A percentile compares a stretch with the other conserved stretches of the same genome.
Conservation (phyloP, 1,140 invertebrate genomes). For the Venturia canescens region DNA sequence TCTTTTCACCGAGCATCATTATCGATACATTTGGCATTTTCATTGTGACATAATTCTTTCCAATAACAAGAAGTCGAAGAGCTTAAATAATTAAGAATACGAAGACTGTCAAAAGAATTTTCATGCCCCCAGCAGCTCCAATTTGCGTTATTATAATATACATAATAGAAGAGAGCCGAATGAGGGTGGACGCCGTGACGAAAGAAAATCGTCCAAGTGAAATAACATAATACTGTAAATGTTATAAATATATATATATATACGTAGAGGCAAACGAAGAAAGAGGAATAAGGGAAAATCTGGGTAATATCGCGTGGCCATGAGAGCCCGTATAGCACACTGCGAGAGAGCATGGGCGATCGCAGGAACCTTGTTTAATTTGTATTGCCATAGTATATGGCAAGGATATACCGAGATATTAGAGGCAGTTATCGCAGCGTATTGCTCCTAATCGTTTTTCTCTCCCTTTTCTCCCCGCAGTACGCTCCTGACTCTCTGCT, state of each 20-base stretch:
- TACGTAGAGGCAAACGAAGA: neutral
- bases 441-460: constrained; percentile 76
- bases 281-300: constrained; percentile 52
- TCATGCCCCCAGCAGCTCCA: neutral
- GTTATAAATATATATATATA: neutral
- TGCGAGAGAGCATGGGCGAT: constrained; percentile 49
- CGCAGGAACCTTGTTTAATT: constrained; percentile 70
- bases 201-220: neutral
- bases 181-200: neutral
- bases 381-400: constrained; percentile 68
- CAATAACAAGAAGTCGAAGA: neutral
- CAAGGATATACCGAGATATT: constrained; percentile 68
- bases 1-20: too few relatives aligned
- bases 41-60: neutral
- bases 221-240: constrained; percentile 9
- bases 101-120: neutral
- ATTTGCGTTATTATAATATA: neutral
- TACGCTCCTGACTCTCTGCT: neutral
- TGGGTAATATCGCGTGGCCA: constrained; percentile 60
- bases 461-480: constrained; percentile 39
- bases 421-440: constrained; percentile 75
- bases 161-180: neutral
- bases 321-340: constrained; percentile 20
- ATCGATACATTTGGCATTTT: neutral
- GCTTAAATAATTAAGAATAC: neutral